A percentile compares a stretch with the other conserved stretches of the same genome.
phyloP scores from a whole-genome alignment of 2,113 vertebrate genomes.

The Neopipo cinnamomea region DNA sequence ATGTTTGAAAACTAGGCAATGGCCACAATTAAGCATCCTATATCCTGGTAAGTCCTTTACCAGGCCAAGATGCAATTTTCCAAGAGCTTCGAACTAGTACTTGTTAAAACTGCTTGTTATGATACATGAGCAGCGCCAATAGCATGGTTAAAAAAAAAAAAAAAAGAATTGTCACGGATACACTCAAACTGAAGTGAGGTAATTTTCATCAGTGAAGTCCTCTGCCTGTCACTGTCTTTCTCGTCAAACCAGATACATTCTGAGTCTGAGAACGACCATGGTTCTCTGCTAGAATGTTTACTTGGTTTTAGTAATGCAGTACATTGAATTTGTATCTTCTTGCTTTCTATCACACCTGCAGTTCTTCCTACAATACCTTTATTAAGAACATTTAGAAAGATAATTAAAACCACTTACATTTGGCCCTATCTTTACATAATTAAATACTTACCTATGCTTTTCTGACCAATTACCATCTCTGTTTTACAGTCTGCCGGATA shows the following conservation, averaged over 20 bases:
- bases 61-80: neutral
- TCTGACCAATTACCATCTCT: neutral
- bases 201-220: neutral
- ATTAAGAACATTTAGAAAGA: neutral
- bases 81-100: neutral
- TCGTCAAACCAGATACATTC: neutral
- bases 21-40: neutral
- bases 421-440: neutral
- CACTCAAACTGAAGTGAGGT: neutral
- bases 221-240: neutral
- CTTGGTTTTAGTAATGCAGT: neutral
- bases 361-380: neutral
- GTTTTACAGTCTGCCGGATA: neutral
- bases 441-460: neutral
- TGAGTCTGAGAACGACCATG: neutral
- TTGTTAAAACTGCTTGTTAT: neutral
- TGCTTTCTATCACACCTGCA: neutral
- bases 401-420: neutral
- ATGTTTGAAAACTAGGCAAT: neutral
- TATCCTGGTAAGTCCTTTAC: neutral
- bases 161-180: neutral
- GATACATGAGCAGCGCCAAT: accelerated
- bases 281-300: neutral
- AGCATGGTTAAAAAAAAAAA: no score
- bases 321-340: neutral